Evolutionary conservation across 2,113 vertebrate genomes (phyloP).

Genomic region (Cygnus buccinator): DNA sequence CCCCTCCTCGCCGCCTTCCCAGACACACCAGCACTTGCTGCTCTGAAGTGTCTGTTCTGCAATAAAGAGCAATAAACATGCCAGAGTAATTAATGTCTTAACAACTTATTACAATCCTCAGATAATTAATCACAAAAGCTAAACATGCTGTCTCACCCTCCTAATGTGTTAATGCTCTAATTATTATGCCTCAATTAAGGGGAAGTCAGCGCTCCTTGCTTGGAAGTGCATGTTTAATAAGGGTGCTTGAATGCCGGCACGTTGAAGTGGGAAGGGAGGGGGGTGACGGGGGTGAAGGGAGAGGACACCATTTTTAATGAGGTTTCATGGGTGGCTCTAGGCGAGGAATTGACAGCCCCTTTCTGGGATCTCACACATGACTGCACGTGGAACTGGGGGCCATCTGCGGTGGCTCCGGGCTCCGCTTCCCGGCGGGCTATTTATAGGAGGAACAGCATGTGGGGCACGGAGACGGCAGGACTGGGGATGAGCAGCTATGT

Average conservation of each 20-base stretch:
- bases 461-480: not conserved
- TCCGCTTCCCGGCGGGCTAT: not conserved
- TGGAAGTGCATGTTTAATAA: constrained; percentile 76
- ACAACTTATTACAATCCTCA: constrained; percentile 86
- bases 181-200: constrained; percentile 86
- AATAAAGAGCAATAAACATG: constrained; percentile 80
- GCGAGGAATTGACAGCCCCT: constrained; percentile 46
- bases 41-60: constrained; percentile 51
- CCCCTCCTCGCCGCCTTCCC: not conserved
- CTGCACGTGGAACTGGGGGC: not conserved
- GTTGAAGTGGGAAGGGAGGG: not conserved
- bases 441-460: constrained; percentile 17
- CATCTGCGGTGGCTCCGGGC: not conserved
- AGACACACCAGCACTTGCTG: not conserved
- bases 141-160: constrained; percentile 84
- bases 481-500: constrained; percentile 1
- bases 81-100: constrained; percentile 83
- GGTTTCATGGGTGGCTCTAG: constrained; percentile 29
- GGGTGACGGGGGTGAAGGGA: not conserved
- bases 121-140: constrained; percentile 88
- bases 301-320: constrained; percentile 37
- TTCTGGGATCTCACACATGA: constrained; percentile 39
- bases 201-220: constrained; percentile 77
- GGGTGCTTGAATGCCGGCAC: constrained; percentile 41
- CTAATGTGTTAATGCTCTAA: constrained; percentile 87